Evolutionary conservation across 2,888 invertebrate species (phyloP).

Genomic region (Alloscopus bannaensis): DNA sequence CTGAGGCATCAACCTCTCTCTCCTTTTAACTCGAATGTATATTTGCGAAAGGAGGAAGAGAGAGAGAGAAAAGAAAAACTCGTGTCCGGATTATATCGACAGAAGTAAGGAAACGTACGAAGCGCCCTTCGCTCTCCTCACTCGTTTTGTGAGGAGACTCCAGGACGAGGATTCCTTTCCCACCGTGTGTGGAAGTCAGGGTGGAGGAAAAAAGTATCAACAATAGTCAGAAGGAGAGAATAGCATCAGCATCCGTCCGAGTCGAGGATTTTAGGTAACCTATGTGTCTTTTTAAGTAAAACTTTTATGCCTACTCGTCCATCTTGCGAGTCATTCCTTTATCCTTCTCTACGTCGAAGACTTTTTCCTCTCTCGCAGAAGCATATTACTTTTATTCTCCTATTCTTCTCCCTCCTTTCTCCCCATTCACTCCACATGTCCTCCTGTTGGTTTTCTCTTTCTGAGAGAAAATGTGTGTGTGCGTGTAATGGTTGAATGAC

Average conservation of each 20-base stretch:
- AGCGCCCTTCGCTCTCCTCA: background rate
- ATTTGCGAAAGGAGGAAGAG: constrained; percentile 6
- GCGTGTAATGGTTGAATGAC: background rate
- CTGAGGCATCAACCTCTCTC: constrained; percentile 22
- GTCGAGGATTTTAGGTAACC: constrained; percentile 40
- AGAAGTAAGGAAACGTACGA: constrained; percentile 10
- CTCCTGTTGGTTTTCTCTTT: no score
- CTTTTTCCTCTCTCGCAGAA: constrained; percentile 11
- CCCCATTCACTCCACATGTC: background rate
- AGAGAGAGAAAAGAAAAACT: constrained; percentile 23
- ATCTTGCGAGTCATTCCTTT: constrained; percentile 58
- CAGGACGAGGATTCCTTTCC: background rate
- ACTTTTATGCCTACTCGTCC: constrained; percentile 62
- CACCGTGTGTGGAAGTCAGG: no score
- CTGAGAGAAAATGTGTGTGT: background rate
- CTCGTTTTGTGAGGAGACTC: constrained; percentile 21
- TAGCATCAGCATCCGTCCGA: constrained; percentile 47
- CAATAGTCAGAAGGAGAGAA: constrained; percentile 13
- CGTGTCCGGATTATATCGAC: constrained; percentile 59
- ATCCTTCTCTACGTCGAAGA: constrained; percentile 37
- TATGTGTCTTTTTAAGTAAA: constrained; percentile 58
- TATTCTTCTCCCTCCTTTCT: background rate
- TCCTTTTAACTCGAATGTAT: constrained; percentile 7
- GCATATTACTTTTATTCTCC: constrained; percentile 34
- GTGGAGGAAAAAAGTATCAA: constrained; percentile 25